phyloP scores from a whole-genome alignment of 2,797 vertebrate species.

The Eremophila alpestris region DNA sequence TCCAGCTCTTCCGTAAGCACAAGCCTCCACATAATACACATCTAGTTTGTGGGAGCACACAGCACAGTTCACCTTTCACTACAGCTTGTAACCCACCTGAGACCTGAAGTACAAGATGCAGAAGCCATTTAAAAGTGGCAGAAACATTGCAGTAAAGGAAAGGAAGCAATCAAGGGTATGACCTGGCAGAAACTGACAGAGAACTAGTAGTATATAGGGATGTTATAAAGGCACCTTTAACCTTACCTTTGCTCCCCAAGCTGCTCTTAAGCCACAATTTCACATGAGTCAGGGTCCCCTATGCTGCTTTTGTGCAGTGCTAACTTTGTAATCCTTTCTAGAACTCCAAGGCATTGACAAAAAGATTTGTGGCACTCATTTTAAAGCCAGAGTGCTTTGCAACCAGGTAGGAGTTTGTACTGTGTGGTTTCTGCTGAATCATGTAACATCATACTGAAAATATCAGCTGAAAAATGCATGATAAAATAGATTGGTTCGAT shows the following conservation, averaged over 20 bases:
- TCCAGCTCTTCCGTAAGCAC: neutral
- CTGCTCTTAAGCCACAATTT: neutral
- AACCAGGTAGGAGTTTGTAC: neutral
- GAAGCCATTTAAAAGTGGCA: neutral
- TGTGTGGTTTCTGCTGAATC: constrained; percentile 18
- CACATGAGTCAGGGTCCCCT: neutral
- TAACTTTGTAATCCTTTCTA: neutral
- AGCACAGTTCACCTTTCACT: neutral
- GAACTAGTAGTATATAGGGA: neutral
- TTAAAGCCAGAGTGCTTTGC: neutral
- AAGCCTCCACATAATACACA: neutral
- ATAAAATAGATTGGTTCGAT: neutral
- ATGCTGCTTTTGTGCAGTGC: neutral
- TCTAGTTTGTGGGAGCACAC: neutral
- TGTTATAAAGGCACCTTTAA: neutral
- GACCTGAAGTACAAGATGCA: neutral
- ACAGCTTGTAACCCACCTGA: neutral
- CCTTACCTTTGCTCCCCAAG: neutral
- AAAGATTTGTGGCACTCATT: neutral
- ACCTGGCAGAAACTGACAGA: neutral
- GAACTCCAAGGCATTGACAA: neutral
- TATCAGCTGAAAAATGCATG: neutral
- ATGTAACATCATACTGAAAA: neutral
- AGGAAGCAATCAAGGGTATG: neutral
- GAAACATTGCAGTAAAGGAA: neutral